phyloP scores from a whole-genome alignment of 2,113 vertebrate genomes.

The Strix uralensis region DNA sequence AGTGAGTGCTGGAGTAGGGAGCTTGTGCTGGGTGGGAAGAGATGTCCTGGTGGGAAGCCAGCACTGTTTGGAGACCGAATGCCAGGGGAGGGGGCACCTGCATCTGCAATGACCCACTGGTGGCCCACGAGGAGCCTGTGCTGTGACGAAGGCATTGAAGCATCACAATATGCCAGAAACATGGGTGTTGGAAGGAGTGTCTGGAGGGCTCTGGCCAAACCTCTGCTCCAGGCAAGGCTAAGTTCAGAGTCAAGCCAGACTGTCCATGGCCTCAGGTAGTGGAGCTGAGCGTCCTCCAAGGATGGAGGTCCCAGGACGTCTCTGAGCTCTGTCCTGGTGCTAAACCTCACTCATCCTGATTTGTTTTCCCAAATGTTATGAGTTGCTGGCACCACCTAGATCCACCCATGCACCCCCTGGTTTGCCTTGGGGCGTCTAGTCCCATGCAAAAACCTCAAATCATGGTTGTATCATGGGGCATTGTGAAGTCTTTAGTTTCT shows the following conservation, averaged over 20 bases:
- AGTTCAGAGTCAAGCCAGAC: not conserved
- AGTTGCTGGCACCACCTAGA: not conserved
- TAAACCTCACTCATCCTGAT: accelerated
- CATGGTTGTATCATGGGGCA: not conserved
- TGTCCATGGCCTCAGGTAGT: accelerated
- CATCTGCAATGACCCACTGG: not conserved
- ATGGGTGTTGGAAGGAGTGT: accelerated
- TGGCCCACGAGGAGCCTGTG: not conserved
- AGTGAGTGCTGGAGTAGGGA: not conserved
- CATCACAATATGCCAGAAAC: not conserved
- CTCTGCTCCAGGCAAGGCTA: not conserved
- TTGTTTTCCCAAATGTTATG: not conserved
- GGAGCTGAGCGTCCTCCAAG: not conserved
- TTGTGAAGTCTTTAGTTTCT: not conserved
- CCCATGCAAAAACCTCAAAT: not conserved
- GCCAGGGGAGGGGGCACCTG: accelerated
- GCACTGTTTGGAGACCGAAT: not conserved
- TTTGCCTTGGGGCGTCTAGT: not conserved
- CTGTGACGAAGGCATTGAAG: not conserved
- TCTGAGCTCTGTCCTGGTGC: not conserved
- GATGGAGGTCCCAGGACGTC: not conserved
- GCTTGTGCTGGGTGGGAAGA: not conserved
- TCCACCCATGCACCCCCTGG: not conserved
- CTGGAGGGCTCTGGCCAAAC: not conserved
- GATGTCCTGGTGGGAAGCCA: not conserved